Evolutionary conservation across 30 jellyfish, hydroid and myxozoan genomes (phyloP), one percentile per base, ranked within the genome.

Genomic region (Aurelia aurita): DNA sequence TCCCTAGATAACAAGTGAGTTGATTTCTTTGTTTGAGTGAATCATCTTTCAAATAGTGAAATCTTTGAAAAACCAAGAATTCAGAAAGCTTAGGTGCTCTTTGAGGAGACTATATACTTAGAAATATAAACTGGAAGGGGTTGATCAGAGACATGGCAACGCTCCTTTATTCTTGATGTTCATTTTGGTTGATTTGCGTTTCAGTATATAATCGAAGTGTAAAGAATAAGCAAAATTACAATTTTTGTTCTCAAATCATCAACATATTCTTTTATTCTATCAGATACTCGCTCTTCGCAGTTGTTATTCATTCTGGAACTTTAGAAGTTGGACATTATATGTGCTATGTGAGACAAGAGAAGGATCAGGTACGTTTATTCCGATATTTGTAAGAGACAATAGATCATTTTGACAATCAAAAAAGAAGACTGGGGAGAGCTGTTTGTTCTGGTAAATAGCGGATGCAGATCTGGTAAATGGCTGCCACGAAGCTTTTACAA

Each of bases 281-380:
- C 63, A 94, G 99, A 58, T 94, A 94, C 86, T 94, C 99, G 1
- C 58, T 94, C 34, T 94, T 94, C 74, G 99, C 99, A 19, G 99
- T 94, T 58, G 99, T 94, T 9, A 94, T 89, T 85, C 99, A 94
- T 64, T 83, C 89, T 77, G 99, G 99, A 21, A 88, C 99, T 7
- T 75, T 94, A 34, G 99, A 94, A 80, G 99, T 94, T 57, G 99
- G 99, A 14, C 99, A 94, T 77, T 94, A 94, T 85, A 88, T 97
- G 77, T 88, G 96, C 67, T 94, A 58, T 75, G 80, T 94, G 35
- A 72, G 99, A 62, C 99, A 94, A 51, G 84, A 89, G 47, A 94
- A 94, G 58, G 90, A 89, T 25, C 95, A 94, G 96, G 99, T 94
- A 85, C 32, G 25, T 5, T n/a, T 39, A 0, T 15, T 18, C 12